These are phyloP conservation scores for Ploceus nigricollis DNA, from an alignment of 2,113 vertebrate species.

Conservation along the genomic window DNA sequence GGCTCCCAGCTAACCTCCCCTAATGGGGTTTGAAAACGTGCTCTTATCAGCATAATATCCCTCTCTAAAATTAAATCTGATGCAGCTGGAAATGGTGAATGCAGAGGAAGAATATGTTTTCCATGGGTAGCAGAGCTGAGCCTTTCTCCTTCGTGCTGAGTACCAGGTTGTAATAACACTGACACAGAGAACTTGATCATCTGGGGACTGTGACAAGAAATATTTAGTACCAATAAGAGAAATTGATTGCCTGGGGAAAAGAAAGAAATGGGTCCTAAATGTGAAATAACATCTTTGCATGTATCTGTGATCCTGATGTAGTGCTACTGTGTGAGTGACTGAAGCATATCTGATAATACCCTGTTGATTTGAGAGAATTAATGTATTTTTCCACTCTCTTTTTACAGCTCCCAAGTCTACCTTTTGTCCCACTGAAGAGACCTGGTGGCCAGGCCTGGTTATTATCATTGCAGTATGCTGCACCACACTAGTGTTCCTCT, in stretches of 20 bases:
- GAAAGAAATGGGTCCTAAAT: background rate
- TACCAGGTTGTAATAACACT: background rate
- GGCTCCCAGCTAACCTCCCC: background rate
- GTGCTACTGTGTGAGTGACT: background rate
- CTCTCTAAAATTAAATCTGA: slow-evolving; percentile 24
- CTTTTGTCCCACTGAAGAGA: slow-evolving; percentile 79
- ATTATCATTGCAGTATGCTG: slow-evolving; percentile 86
- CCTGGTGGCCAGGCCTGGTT: slow-evolving; percentile 90
- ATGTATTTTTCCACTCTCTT: slow-evolving; percentile 32
- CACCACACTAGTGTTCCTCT: slow-evolving; percentile 85
- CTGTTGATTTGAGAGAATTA: background rate
- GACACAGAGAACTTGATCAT: background rate
- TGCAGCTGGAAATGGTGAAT: slow-evolving; percentile 19
- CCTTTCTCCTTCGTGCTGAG: background rate
- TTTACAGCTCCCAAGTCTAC: slow-evolving; percentile 79
- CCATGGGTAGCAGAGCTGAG: background rate
- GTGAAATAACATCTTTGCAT: background rate
- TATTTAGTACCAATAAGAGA: background rate
- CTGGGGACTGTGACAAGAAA: background rate
- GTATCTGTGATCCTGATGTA: background rate
- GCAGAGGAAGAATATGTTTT: slow-evolving; percentile 18
- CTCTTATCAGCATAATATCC: background rate
- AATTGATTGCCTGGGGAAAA: background rate
- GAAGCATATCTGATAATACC: background rate
- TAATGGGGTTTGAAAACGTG: background rate